phyloP scores from a whole-genome alignment of 2,888 invertebrate genomes.

The Spisula solida region DNA sequence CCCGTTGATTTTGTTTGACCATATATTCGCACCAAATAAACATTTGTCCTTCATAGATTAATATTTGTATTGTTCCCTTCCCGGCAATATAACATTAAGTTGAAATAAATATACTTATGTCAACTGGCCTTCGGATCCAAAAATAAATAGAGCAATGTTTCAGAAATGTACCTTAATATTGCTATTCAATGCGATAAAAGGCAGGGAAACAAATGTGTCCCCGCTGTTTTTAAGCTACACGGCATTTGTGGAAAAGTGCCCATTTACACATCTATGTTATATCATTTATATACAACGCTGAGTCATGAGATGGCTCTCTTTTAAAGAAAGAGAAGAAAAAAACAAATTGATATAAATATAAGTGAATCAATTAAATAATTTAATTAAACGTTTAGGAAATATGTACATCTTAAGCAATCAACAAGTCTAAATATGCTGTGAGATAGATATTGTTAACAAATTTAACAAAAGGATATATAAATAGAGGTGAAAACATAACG shows the following conservation, averaged over 20 bases:
- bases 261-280: constrained; percentile 2
- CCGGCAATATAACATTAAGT: too few relatives aligned
- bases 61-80: too few relatives aligned
- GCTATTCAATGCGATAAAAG: too few relatives aligned
- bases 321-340: constrained; percentile 22
- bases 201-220: too few relatives aligned
- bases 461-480: constrained; percentile 49
- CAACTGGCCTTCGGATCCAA: too few relatives aligned
- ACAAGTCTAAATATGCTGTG: constrained; percentile 40
- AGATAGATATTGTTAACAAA: constrained; percentile 54
- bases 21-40: too few relatives aligned
- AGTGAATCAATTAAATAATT: constrained; percentile 46
- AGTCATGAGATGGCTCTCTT: constrained; percentile 38
- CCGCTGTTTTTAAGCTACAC: too few relatives aligned
- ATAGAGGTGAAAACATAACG: constrained; percentile 37
- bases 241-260: neutral
- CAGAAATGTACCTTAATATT: too few relatives aligned
- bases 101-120: too few relatives aligned
- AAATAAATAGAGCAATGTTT: too few relatives aligned
- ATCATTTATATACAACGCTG: constrained; percentile 3
- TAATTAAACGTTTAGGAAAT: constrained; percentile 52
- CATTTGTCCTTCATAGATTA: too few relatives aligned
- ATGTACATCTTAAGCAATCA: constrained; percentile 51
- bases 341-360: constrained; percentile 50
- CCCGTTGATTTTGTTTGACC: too few relatives aligned